These are phyloP conservation scores for Drosophila gunungcola DNA, from an alignment of 1,140 invertebrate genomes.

Conservation along the genomic window DNA sequence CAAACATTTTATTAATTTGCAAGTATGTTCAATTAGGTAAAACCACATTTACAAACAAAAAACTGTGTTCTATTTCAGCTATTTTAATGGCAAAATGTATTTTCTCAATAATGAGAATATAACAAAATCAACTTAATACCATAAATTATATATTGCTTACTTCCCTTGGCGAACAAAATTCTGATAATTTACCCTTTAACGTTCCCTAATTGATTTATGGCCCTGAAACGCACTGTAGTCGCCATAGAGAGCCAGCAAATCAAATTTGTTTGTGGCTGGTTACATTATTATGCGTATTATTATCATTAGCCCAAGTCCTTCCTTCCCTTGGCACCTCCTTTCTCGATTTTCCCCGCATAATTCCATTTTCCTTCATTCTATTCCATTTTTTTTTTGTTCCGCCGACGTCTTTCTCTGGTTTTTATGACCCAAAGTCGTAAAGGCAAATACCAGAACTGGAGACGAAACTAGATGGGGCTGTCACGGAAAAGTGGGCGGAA, in stretches of 20 bases:
- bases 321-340: conserved; percentile 30
- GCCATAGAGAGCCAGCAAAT: conserved; percentile 41
- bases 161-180: not conserved
- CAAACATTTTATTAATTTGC: too few relatives aligned
- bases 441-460: conserved; percentile 40
- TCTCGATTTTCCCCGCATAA: conserved; percentile 16
- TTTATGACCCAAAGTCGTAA: conserved; percentile 52
- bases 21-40: too few relatives aligned
- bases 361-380: conserved; percentile 39
- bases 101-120: not conserved
- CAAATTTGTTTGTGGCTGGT: conserved; percentile 52
- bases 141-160: conserved; percentile 5
- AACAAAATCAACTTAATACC: not conserved
- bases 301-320: conserved; percentile 53
- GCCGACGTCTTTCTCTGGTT: conserved; percentile 26
- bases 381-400: not conserved
- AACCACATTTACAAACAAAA: too few relatives aligned
- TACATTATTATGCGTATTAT: conserved; percentile 56
- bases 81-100: too few relatives aligned
- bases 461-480: conserved; percentile 34
- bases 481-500: conserved; percentile 22
- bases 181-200: conserved; percentile 28
- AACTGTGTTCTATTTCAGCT: too few relatives aligned
- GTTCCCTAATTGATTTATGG: conserved; percentile 43
- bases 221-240: conserved; percentile 48